Evolutionary conservation across 2,113 vertebrate species (phyloP).

Genomic region (Zosterops japonicus): DNA sequence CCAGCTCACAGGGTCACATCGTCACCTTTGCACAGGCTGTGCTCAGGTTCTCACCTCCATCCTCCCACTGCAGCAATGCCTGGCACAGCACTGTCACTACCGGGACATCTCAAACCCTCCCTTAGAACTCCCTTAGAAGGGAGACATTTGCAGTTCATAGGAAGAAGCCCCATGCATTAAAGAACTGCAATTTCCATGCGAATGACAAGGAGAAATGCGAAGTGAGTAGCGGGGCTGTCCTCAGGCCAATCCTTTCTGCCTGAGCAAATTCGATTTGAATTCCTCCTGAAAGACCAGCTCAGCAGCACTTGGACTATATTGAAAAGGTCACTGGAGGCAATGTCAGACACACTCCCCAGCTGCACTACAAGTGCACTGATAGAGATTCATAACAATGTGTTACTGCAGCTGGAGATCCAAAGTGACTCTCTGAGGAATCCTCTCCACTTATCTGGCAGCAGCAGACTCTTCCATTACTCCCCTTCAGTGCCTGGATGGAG

Average conservation of each 20-base stretch:
- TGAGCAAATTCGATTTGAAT: slow-evolving; percentile 73
- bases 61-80: neutral
- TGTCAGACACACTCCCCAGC: slow-evolving; percentile 70
- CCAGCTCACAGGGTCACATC: fast-evolving
- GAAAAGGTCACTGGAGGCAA: slow-evolving; percentile 75
- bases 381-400: slow-evolving; percentile 51
- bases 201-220: slow-evolving; percentile 51
- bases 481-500: neutral
- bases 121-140: neutral
- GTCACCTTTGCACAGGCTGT: neutral
- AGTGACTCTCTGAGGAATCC: neutral
- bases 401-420: slow-evolving; percentile 24
- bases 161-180: slow-evolving; percentile 47
- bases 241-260: slow-evolving; percentile 70
- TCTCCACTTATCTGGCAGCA: neutral
- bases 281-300: slow-evolving; percentile 68
- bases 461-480: neutral
- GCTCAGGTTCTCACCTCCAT: neutral
- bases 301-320: slow-evolving; percentile 51
- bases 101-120: neutral
- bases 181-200: slow-evolving; percentile 68
- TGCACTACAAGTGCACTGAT: slow-evolving; percentile 56
- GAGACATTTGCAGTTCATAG: neutral
- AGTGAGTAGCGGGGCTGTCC: slow-evolving; percentile 59
- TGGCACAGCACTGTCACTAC: fast-evolving